Evolutionary conservation across 1,140 invertebrate genomes (phyloP).

Genomic region (Temnothorax nylanderi): DNA sequence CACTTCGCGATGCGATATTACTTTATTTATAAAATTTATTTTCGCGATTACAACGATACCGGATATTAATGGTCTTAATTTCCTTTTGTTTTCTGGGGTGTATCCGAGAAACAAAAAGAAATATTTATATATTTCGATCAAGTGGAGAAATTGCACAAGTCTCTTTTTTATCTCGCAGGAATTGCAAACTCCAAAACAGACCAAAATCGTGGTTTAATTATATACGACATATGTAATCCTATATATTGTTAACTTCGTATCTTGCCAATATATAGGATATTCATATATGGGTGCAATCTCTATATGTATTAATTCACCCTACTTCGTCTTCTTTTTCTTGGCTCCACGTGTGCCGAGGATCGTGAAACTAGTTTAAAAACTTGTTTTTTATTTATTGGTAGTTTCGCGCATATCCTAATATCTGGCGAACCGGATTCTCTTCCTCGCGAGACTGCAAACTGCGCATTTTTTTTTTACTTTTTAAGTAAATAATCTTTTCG

Average conservation of each 20-base stretch:
- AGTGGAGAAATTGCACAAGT: neutral
- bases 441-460: neutral
- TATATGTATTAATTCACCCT: neutral
- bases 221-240: no score
- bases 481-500: neutral
- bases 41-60: neutral
- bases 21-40: neutral
- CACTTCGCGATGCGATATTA: neutral
- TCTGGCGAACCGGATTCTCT: conserved; percentile 50
- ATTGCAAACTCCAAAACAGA: neutral
- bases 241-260: no score
- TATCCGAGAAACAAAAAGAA: neutral
- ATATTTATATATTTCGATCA: neutral
- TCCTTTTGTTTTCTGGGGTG: neutral
- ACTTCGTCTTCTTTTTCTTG: conserved; percentile 81
- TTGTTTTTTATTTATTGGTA: neutral
- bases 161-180: neutral
- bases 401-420: neutral
- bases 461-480: no score
- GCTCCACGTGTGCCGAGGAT: conserved; percentile 69
- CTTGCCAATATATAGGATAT: no score
- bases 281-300: neutral
- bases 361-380: neutral
- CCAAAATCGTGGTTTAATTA: neutral
- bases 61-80: neutral